Base-by-base conservation (phyloP, 2,113 vertebrate genomes). In the Polypterus senegalus region DNA sequence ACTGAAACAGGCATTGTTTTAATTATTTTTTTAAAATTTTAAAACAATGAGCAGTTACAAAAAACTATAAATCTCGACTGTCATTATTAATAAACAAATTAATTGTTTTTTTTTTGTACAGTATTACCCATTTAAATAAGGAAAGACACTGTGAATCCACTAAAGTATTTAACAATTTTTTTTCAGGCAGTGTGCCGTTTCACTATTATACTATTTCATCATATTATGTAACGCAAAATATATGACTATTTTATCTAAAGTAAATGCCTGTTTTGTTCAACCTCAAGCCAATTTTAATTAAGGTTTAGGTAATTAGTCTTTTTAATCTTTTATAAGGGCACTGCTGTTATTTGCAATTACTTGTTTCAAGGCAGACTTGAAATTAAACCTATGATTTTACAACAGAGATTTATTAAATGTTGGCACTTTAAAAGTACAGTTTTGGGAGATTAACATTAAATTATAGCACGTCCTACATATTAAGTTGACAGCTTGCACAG, bases 371-470 rank as follows among this genome's bases (percentile, higher is more conserved):
- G 43, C 49, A 51, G 8, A 70, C 2, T 9, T 53, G 57, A 66
- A 3, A 67, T 77, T 54, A 68, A 79, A 66, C 4, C 5, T 69
- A 9, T 4, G 3, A 57, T 68, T 70, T 61, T 71, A 64, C 2
- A 67, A 51, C 8, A 62, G 9, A 3, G 67, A 61, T 74, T 72
- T 76, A 69, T 76, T 76, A 75, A 67, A 10, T 64, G 53, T 27
- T 48, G 3, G 2, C 0, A 11, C 43, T 66, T 75, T 74, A 77
- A 74, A 78, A 27, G 6, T 64, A 71, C 9, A 70, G n/a, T 66
- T 52, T 56, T 65, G 58, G 77, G 77, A 77, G 62, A 81, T 66
- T 76, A 76, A 58, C 49, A 61, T 58, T 68, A 67, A 83, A 73
- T 77, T 75, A 73, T 47, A 51, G 61, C 63, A 69, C 45, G 75